Percentiles rank a stretch among this genome's conserved stretches.
phyloP scores from a whole-genome alignment of 2,888 invertebrate species.

The Trissolcus japonicus region DNA sequence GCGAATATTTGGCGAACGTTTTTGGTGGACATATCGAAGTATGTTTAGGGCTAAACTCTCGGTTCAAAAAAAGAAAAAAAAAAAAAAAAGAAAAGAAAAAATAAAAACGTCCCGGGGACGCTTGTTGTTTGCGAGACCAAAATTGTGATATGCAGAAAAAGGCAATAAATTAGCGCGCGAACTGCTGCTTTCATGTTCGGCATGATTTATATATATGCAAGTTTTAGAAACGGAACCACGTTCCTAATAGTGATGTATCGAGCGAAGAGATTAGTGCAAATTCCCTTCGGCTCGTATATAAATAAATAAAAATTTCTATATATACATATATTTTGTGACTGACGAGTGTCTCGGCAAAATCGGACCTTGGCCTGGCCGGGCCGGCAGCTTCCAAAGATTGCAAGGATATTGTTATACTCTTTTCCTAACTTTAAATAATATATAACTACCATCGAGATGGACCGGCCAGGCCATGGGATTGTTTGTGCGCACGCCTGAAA shows the following conservation, averaged over 20 bases:
- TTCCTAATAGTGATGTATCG: conserved; percentile 67
- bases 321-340: conserved; percentile 66
- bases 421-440: conserved; percentile 62
- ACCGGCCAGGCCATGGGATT: conserved; percentile 64
- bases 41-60: conserved; percentile 40
- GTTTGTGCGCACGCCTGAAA: conserved; percentile 62
- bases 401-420: conserved; percentile 60
- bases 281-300: conserved; percentile 58
- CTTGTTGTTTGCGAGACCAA: conserved; percentile 15
- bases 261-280: conserved; percentile 61
- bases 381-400: conserved; percentile 68
- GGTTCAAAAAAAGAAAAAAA: conserved; percentile 18
- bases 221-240: conserved; percentile 62
- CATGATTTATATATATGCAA: conserved; percentile 56
- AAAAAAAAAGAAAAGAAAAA: conserved; percentile 9
- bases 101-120: conserved; percentile 12
- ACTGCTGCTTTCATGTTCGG: conserved; percentile 58
- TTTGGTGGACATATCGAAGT: conserved; percentile 45
- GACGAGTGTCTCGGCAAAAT: conserved; percentile 68
- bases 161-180: conserved; percentile 40
- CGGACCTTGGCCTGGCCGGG: conserved; percentile 65
- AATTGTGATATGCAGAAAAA: conserved; percentile 50
- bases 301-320: conserved; percentile 28
- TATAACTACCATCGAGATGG: conserved; percentile 60
- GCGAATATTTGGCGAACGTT: conserved; percentile 51